These are phyloP conservation scores for Rambutsinella grinnellia DNA, from an alignment of 2,888 invertebrate genomes.

Conservation along the genomic window DNA sequence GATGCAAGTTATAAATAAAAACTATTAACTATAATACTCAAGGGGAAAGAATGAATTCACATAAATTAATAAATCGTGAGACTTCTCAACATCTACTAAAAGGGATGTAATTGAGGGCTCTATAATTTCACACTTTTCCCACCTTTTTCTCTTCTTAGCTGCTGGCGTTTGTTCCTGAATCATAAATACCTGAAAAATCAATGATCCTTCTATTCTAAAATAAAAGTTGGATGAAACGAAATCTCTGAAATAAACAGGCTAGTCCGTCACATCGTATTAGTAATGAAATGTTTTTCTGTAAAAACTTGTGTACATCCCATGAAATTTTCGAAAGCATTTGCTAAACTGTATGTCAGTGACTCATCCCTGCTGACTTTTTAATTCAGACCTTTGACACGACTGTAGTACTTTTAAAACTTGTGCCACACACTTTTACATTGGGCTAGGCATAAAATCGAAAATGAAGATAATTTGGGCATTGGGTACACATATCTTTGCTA, in stretches of 20 bases:
- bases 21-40: no score
- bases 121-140: conserved; percentile 48
- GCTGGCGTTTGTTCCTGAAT: conserved; percentile 29
- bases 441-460: conserved; percentile 17
- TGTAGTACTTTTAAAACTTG: not conserved
- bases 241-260: conserved; percentile 5
- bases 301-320: no score
- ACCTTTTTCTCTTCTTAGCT: conserved; percentile 15
- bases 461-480: not conserved
- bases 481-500: no score
- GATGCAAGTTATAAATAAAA: no score
- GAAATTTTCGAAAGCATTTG: no score
- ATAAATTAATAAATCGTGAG: conserved; percentile 47
- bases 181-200: conserved; percentile 32
- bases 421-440: conserved; percentile 12
- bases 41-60: conserved; percentile 39
- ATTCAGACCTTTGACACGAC: conserved; percentile 41
- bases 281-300: no score
- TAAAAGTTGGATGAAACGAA: not conserved
- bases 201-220: not conserved
- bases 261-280: conserved; percentile 8
- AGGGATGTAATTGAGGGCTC: conserved; percentile 17
- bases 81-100: conserved; percentile 22
- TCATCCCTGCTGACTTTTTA: no score
- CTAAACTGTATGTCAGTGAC: no score